Conservation (phyloP, 2,113 vertebrate genomes). For the Phrynosoma platyrhinos region DNA sequence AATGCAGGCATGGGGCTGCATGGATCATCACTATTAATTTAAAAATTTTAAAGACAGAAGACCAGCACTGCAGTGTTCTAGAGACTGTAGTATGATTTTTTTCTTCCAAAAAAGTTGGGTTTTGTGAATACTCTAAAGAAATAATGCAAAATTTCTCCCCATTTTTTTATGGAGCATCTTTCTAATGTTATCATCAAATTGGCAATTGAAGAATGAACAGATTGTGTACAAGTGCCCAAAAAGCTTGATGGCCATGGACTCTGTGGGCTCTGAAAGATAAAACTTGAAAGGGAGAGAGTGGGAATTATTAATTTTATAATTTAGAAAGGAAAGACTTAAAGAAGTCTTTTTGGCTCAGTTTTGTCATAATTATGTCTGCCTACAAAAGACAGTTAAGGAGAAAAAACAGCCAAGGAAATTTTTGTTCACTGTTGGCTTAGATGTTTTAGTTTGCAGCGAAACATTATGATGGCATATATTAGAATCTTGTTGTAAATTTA, state of each 20-base stretch:
- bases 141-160: no score
- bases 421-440: background rate
- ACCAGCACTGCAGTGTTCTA: background rate
- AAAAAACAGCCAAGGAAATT: background rate
- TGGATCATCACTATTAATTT: background rate
- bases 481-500: background rate
- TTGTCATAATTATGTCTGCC: background rate
- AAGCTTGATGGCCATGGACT: no score
- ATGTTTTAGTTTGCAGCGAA: constrained; percentile 4
- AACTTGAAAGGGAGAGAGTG: no score
- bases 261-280: no score
- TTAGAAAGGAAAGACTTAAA: background rate
- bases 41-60: background rate
- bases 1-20: background rate
- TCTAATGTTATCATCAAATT: no score
- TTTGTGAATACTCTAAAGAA: background rate
- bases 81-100: background rate
- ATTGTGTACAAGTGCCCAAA: no score
- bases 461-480: background rate
- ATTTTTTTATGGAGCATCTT: no score
- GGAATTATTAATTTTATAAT: background rate
- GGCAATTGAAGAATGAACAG: no score
- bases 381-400: background rate
- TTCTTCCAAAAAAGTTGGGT: background rate
- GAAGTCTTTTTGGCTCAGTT: background rate